Conservation (phyloP, 2,113 vertebrate genomes). For the Alligator mississippiensis region DNA sequence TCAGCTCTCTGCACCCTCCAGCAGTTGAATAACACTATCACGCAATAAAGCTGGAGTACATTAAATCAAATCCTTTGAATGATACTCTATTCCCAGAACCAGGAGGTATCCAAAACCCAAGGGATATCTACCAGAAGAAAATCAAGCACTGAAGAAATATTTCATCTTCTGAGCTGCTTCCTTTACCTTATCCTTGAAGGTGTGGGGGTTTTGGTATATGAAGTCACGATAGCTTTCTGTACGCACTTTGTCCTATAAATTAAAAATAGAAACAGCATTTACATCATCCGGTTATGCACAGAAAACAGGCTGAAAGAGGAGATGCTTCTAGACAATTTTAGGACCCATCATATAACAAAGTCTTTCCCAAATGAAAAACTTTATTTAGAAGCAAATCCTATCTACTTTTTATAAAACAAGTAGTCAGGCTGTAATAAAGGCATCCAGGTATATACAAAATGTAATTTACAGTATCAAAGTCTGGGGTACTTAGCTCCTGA, state of each 20-base stretch:
- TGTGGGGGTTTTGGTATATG: conserved; percentile 89
- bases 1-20: conserved; percentile 81
- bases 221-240: conserved; percentile 96
- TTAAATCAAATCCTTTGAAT: conserved; percentile 77
- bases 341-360: background rate
- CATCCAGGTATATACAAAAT: background rate
- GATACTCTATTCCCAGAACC: background rate
- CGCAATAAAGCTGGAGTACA: conserved; percentile 74
- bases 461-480: background rate
- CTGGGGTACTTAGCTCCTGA: background rate
- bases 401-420: background rate
- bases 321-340: background rate
- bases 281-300: background rate
- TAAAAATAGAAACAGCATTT: conserved; percentile 14
- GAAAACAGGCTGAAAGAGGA: background rate
- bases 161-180: background rate
- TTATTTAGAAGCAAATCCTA: background rate
- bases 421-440: background rate
- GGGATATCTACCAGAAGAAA: background rate
- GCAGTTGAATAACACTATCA: conserved; percentile 58
- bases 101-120: background rate
- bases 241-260: conserved; percentile 89
- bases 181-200: conserved; percentile 96
- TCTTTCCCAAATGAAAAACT: background rate
- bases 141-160: background rate